Evolutionary conservation across 2,113 vertebrate genomes (phyloP), one percentile per base, ranked within the genome.

Genomic region (Equus przewalskii): DNA sequence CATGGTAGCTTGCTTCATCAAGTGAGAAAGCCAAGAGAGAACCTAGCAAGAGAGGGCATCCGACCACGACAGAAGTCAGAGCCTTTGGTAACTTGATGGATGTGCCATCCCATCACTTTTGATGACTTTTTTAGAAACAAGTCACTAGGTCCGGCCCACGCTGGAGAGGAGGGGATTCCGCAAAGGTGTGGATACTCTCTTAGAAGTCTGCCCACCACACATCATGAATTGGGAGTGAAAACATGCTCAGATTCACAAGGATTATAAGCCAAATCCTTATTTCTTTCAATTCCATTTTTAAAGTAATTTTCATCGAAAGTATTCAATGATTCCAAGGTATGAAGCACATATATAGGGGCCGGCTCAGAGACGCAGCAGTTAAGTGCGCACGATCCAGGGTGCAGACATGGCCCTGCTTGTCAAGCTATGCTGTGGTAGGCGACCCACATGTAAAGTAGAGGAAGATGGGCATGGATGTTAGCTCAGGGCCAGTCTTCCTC

Each of bases 211-310:
- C 18, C 30, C 15, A 4, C 6, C 10, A 28, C 5, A 36, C 9
- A 30, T 95, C 69, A 95, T 83, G 96, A 93, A 87, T 28, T 95
- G 28, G 88, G 73, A 95, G 88, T 41, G 96, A 24, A 72, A 97
- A 90, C n/a, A 30, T 82, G 36, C 83, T 97, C 88, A 86, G 7
- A 73, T 75, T 81, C 51, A 88, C 46, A 89, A 78, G 46, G 62
- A 92, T 89, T 96, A 87, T 11, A 91, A 91, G 73, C 21, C 67
- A 96, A 91, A 72, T 49, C 28, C 28, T 86, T 81, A 46, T 62
- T 70, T 96, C 7, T 24, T 44, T 95, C 85, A 46, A 73, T 78
- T 91, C 22, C 21, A 80, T 81, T 88, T 89, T 56, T 41, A 91
- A 93, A 36, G 15, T 83, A 91, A 41, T 41, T 95, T 88, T 90